Evolutionary conservation across 2,113 vertebrate species (phyloP).

Genomic region (Brachyhypopomus gauderio): DNA sequence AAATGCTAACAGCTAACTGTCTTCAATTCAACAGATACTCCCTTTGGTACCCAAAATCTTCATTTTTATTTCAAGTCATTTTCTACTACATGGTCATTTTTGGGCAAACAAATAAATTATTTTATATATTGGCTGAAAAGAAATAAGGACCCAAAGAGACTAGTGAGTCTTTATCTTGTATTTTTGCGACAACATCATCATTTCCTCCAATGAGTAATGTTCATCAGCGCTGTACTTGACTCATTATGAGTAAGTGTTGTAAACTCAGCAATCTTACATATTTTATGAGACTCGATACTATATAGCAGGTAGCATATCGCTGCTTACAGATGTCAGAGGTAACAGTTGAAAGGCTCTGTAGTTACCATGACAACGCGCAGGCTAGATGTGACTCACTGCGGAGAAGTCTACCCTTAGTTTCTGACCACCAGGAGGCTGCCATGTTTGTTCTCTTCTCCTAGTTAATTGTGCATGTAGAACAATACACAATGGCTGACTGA

Average conservation of each 20-base stretch:
- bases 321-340: not conserved
- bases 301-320: not conserved
- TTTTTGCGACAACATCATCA: not conserved
- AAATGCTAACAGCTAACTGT: too few relatives aligned
- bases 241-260: slow-evolving; percentile 6
- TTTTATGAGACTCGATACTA: slow-evolving; percentile 4
- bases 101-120: not conserved
- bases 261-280: not conserved
- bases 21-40: too few relatives aligned
- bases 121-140: not conserved
- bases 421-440: slow-evolving; percentile 15
- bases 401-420: not conserved
- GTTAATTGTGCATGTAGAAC: too few relatives aligned
- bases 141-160: not conserved
- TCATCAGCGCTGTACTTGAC: not conserved
- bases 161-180: not conserved
- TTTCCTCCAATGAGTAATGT: not conserved
- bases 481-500: not conserved
- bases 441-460: not conserved
- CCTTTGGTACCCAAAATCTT: too few relatives aligned
- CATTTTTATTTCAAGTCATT: not conserved
- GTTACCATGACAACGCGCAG: slow-evolving; percentile 44
- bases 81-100: not conserved
- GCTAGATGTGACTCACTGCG: slow-evolving; percentile 20
- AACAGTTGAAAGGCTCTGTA: not conserved